A percentile compares a stretch with the other conserved stretches of the same genome.
Conservation (phyloP, 2,797 vertebrate species). For the Onychomys arenicola region DNA sequence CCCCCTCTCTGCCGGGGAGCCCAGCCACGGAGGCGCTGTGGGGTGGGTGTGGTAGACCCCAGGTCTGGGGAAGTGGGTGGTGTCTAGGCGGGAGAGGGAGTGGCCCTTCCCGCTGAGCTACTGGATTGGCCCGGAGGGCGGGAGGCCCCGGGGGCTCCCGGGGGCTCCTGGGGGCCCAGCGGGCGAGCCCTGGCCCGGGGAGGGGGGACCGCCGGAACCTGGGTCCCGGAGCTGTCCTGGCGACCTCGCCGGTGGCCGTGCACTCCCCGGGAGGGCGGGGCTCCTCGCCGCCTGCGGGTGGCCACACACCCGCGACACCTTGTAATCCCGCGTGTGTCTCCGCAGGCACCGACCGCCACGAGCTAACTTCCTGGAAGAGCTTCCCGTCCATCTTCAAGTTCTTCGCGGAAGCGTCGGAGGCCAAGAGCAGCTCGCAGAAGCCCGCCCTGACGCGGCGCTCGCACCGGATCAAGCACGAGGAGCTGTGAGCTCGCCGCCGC, state of each 20-base stretch:
- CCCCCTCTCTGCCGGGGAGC: not conserved
- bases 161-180: not conserved
- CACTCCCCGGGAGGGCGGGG: not conserved
- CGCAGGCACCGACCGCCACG: constrained; percentile 97
- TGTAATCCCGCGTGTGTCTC: constrained; percentile 58
- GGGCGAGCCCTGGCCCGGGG: rapidly evolving
- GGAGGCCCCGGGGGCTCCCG: not conserved
- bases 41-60: not conserved
- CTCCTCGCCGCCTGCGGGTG: not conserved
- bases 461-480: constrained; percentile 94
- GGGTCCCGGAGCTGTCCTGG: too few relatives aligned
- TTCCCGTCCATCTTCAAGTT: constrained; percentile 96
- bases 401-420: constrained; percentile 91
- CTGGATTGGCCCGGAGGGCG: constrained; percentile 68
- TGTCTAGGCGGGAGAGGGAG: constrained; percentile 60
- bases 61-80: constrained; percentile 5
- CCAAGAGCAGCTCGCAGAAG: constrained; percentile 89
- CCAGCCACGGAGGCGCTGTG: not conserved
- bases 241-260: not conserved
- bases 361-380: constrained; percentile 97
- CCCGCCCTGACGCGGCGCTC: constrained; percentile 92
- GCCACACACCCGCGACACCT: not conserved
- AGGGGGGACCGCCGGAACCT: not conserved
- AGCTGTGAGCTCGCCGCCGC: constrained; percentile 88
- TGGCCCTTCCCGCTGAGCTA: constrained; percentile 52